These are phyloP conservation scores for Etia nguti DNA, from an alignment of 2,113 vertebrate species.

Conservation along the genomic window DNA sequence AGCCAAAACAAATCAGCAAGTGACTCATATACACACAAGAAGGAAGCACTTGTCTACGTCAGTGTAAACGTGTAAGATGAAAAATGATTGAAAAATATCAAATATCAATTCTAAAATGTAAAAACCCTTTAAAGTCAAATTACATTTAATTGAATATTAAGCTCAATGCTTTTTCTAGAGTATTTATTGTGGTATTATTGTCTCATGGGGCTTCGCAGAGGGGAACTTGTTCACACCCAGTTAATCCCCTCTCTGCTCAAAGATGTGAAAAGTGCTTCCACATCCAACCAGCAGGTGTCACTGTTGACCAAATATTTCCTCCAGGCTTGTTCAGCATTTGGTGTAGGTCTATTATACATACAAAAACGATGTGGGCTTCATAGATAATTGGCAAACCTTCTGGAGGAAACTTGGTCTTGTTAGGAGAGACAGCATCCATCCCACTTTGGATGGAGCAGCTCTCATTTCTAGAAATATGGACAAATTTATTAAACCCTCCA, in stretches of 20 bases:
- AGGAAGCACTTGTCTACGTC: neutral
- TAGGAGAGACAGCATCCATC: too few relatives aligned
- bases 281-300: neutral
- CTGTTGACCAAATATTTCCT: neutral
- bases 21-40: neutral
- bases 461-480: too few relatives aligned
- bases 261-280: neutral
- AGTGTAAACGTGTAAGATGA: neutral
- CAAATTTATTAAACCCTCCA: too few relatives aligned
- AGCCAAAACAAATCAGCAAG: neutral
- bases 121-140: neutral
- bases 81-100: fast-evolving
- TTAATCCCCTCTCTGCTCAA: neutral
- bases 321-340: neutral
- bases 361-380: too few relatives aligned
- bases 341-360: too few relatives aligned
- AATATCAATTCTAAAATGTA: neutral
- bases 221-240: neutral
- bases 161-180: neutral
- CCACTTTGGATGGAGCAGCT: too few relatives aligned
- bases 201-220: fast-evolving
- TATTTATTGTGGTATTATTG: neutral
- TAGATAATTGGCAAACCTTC: too few relatives aligned
- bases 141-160: neutral
- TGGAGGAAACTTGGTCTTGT: too few relatives aligned